Percentiles rank a stretch among this genome's conserved stretches.
phyloP scores from a whole-genome alignment of 2,888 invertebrate genomes.

The Graphium colonna region DNA sequence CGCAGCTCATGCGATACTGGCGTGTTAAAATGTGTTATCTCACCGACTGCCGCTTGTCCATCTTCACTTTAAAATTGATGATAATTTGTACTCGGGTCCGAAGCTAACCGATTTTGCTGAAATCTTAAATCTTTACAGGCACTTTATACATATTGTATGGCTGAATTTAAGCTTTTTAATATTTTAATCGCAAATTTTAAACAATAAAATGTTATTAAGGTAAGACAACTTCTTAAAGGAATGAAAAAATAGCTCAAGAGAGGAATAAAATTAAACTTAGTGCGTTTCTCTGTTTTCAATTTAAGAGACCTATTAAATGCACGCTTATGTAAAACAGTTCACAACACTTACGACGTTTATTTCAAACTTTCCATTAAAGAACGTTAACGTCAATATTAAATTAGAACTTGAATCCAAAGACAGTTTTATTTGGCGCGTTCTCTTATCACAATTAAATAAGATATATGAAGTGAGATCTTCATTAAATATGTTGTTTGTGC shows the following conservation, averaged over 20 bases:
- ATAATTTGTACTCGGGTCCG: not conserved
- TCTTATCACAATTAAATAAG: conserved; percentile 39
- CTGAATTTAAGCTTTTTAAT: too few species aligned
- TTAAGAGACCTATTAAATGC: conserved; percentile 31
- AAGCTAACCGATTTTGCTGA: not conserved
- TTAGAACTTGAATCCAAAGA: too few species aligned
- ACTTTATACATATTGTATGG: too few species aligned
- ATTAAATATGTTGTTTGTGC: conserved; percentile 17
- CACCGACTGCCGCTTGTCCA: not conserved
- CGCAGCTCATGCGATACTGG: not conserved
- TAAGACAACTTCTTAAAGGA: not conserved
- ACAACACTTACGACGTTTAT: conserved; percentile 54
- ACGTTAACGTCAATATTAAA: conserved; percentile 49
- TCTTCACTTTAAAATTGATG: not conserved
- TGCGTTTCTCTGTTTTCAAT: conserved; percentile 38
- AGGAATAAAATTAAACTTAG: conserved; percentile 1
- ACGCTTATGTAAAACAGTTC: conserved; percentile 27
- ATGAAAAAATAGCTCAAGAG: conserved; percentile 8
- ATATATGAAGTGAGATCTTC: conserved; percentile 10
- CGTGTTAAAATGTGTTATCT: not conserved
- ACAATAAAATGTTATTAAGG: too few species aligned
- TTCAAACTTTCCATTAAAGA: conserved; percentile 55
- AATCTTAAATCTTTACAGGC: too few species aligned
- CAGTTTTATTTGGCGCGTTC: conserved; percentile 47
- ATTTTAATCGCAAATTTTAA: too few species aligned